Percentiles rank a stretch among this genome's conserved stretches.
Conservation (phyloP, 1,140 invertebrate species). For the Brachionus rotundiformis region DNA sequence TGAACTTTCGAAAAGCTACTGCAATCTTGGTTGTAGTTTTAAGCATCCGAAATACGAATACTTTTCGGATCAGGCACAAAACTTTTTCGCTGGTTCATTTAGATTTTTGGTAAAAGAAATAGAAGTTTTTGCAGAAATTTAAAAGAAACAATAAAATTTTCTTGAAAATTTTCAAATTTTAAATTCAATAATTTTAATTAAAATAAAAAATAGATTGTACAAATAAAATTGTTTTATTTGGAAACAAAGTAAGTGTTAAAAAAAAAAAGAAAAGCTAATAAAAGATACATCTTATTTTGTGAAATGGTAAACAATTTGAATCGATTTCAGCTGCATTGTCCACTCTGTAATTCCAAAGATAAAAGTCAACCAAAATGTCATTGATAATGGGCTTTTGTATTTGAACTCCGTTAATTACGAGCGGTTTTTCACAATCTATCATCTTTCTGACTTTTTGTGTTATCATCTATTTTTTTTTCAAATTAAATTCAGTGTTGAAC, state of each 20-base stretch:
- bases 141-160: neutral
- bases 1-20: neutral
- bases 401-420: slow-evolving; percentile 61
- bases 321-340: slow-evolving; percentile 73
- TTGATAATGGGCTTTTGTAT: slow-evolving; percentile 58
- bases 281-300: slow-evolving; percentile 83
- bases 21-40: slow-evolving; percentile 21
- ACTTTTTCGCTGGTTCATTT: slow-evolving; percentile 14
- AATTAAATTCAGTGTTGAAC: slow-evolving; percentile 30
- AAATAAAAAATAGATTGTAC: no score
- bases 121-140: slow-evolving; percentile 28
- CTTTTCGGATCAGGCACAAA: slow-evolving; percentile 11
- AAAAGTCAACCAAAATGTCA: slow-evolving; percentile 78
- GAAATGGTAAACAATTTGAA: slow-evolving; percentile 74
- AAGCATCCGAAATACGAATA: slow-evolving; percentile 39
- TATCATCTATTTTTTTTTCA: slow-evolving; percentile 58
- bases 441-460: slow-evolving; percentile 67
- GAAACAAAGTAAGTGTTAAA: neutral
- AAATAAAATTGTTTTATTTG: no score
- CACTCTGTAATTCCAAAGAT: slow-evolving; percentile 85
- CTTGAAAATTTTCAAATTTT: neutral
- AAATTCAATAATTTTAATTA: no score
- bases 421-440: slow-evolving; percentile 55
- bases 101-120: slow-evolving; percentile 27
- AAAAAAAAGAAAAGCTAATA: slow-evolving; percentile 69